A percentile compares a stretch with the other conserved stretches of the same genome.
Conservation (phyloP, 2,888 invertebrate species). For the Chrysolina americana region DNA sequence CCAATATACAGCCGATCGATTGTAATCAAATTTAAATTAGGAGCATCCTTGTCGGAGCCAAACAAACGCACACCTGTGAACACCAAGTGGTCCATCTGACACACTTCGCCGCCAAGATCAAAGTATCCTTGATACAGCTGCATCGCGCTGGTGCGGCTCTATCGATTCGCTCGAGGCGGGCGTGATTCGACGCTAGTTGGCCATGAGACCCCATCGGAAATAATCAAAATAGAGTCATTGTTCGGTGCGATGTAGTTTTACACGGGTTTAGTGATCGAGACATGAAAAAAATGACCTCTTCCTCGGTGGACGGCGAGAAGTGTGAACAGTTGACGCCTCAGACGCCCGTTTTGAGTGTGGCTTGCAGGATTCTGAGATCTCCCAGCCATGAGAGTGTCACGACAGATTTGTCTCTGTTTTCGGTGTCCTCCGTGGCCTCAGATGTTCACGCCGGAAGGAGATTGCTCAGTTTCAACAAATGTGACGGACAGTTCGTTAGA, state of each 20-base stretch:
- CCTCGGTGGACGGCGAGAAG: conserved; percentile 36
- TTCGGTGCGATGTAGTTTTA: conserved; percentile 1
- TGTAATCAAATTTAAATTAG: conserved; percentile 12
- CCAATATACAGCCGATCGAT: neutral
- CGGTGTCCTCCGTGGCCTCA: conserved; percentile 76
- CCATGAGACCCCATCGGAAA: conserved; percentile 26
- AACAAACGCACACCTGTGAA: conserved; percentile 7
- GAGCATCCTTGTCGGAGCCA: neutral
- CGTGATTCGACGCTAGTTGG: conserved; percentile 44
- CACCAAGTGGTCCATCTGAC: conserved; percentile 13
- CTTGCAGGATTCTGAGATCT: conserved; percentile 80
- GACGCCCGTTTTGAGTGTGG: conserved; percentile 71
- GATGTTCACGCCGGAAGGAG: conserved; percentile 69
- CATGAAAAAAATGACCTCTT: conserved; percentile 38
- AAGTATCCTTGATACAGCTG: conserved; percentile 45
- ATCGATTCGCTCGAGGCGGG: conserved; percentile 53
- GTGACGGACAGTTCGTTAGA: conserved; percentile 70
- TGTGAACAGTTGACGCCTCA: conserved; percentile 62
- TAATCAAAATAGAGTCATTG: conserved; percentile 25
- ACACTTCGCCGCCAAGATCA: conserved; percentile 38
- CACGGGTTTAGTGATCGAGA: conserved; percentile 13
- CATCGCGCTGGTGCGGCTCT: conserved; percentile 52
- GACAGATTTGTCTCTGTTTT: conserved; percentile 85
- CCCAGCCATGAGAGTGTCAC: conserved; percentile 89
- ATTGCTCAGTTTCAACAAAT: conserved; percentile 72